Conservation (phyloP, 2,797 vertebrate species). For the Florisuga fusca region DNA sequence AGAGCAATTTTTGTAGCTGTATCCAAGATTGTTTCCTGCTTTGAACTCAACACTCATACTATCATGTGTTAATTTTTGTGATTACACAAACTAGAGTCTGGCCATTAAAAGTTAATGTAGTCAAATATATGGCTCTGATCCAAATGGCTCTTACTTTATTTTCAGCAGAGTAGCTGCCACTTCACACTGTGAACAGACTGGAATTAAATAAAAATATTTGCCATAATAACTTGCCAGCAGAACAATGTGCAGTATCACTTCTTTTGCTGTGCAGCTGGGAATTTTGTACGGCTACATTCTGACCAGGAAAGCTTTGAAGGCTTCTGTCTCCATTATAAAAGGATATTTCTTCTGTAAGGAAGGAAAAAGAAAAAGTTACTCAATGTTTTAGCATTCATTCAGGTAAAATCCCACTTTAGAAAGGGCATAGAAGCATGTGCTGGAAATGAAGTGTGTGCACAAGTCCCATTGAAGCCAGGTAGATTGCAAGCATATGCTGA, state of each 20-base stretch:
- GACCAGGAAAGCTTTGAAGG: background rate
- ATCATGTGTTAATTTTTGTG: constrained; percentile 44
- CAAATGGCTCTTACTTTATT: constrained; percentile 44
- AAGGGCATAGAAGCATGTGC: background rate
- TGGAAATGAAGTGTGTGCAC: constrained; percentile 46
- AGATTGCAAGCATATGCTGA: constrained; percentile 62
- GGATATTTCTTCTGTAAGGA: background rate
- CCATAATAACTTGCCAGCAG: background rate
- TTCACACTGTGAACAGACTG: constrained; percentile 51
- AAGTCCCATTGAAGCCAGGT: constrained; percentile 46
- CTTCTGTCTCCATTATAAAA: background rate
- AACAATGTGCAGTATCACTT: background rate
- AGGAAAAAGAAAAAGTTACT: rapidly evolving
- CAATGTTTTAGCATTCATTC: constrained; percentile 20
- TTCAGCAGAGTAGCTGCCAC: background rate
- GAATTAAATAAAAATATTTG: constrained; percentile 24
- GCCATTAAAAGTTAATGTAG: constrained; percentile 56
- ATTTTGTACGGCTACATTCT: background rate
- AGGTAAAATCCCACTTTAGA: constrained; percentile 33
- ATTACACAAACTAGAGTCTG: constrained; percentile 42
- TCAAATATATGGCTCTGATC: constrained; percentile 48
- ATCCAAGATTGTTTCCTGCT: constrained; percentile 43
- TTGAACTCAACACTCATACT: constrained; percentile 52
- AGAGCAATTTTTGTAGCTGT: constrained; percentile 38
- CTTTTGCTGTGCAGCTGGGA: background rate